phyloP scores from a whole-genome alignment of 2,113 vertebrate genomes.

The Sorex fumeus region DNA sequence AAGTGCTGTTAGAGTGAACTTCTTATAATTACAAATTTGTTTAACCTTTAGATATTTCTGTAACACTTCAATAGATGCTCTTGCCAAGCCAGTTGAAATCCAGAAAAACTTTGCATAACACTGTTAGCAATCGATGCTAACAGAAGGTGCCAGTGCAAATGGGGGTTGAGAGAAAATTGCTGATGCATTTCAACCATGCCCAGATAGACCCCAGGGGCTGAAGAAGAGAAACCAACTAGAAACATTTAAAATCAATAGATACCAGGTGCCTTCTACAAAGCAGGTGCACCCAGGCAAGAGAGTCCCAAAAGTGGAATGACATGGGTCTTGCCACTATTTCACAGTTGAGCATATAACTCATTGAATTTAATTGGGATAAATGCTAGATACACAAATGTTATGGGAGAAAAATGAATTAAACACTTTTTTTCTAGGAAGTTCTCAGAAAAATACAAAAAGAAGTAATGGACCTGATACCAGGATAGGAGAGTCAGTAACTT shows the following conservation, averaged over 20 bases:
- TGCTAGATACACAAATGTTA: neutral
- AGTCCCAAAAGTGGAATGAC: fast-evolving
- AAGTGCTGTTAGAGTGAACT: conserved; percentile 39
- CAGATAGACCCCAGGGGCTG: neutral
- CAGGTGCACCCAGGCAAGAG: neutral
- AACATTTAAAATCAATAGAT: neutral
- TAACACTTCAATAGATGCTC: conserved; percentile 61
- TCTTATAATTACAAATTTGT: conserved; percentile 66
- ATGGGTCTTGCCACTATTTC: neutral
- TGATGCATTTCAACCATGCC: neutral
- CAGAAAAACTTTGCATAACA: conserved; percentile 28
- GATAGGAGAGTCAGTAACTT: neutral
- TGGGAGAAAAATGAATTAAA: neutral
- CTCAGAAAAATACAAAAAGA: neutral
- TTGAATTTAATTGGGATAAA: neutral
- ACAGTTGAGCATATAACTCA: neutral
- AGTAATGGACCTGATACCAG: neutral
- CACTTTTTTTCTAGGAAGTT: neutral
- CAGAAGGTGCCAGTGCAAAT: neutral
- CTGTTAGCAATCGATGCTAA: neutral
- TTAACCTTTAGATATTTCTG: conserved; percentile 56
- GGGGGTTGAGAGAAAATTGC: neutral
- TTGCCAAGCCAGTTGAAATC: neutral
- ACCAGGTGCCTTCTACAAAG: neutral
- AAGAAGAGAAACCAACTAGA: neutral